Evolutionary conservation across 1,140 invertebrate species (phyloP).

Genomic region (Ips typographus): DNA sequence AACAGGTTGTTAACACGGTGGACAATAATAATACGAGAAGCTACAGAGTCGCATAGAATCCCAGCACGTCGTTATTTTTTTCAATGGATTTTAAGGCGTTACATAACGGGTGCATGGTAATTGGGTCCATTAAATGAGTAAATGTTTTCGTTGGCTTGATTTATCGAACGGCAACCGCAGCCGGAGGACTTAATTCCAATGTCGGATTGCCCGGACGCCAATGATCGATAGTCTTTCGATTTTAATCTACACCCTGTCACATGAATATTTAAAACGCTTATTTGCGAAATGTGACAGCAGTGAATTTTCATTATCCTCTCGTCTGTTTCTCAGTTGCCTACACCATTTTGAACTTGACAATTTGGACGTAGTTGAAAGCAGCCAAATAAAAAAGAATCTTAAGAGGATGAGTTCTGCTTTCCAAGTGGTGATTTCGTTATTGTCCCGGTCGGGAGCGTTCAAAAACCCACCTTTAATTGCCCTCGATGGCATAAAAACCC

Average conservation of each 20-base stretch:
- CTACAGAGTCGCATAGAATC: no score
- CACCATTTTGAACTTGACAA: no score
- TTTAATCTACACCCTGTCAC: constrained; percentile 24
- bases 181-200: constrained; percentile 31
- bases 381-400: no score
- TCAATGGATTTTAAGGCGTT: constrained; percentile 38
- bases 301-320: neutral
- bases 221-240: constrained; percentile 29
- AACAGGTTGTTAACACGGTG: no score
- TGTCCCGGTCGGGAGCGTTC: neutral
- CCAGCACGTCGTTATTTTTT: no score
- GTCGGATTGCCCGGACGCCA: neutral
- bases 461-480: constrained; percentile 28
- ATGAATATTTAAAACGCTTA: constrained; percentile 22
- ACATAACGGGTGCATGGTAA: constrained; percentile 44
- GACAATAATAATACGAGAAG: no score
- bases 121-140: constrained; percentile 40
- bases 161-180: constrained; percentile 33
- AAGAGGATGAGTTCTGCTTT: no score
- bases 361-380: no score
- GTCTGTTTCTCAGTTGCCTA: no score
- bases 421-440: no score
- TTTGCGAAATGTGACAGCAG: constrained; percentile 27
- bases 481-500: constrained; percentile 17
- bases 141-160: constrained; percentile 38